These are phyloP conservation scores for Etheostoma cragini DNA, from an alignment of 2,113 vertebrate genomes.

Conservation along the genomic window DNA sequence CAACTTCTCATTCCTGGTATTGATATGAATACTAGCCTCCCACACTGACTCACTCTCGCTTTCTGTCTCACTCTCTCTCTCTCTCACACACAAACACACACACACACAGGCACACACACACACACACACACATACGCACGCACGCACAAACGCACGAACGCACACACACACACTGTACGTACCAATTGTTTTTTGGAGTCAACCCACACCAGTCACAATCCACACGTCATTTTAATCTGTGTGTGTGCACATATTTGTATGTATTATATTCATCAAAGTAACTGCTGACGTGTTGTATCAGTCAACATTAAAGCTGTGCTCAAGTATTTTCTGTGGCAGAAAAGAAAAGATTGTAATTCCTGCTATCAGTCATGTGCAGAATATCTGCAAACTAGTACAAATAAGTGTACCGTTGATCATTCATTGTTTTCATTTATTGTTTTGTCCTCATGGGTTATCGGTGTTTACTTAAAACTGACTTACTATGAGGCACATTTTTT, in stretches of 20 bases:
- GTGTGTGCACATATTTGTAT: not conserved
- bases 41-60: slow-evolving; percentile 2
- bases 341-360: slow-evolving; percentile 4
- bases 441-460: slow-evolving; percentile 23
- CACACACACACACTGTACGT: not conserved
- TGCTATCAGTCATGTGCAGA: slow-evolving; percentile 12
- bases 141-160: not conserved
- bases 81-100: not conserved
- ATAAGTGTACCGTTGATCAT: not conserved
- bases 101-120: not conserved
- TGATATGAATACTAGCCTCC: slow-evolving; percentile 5
- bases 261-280: not conserved
- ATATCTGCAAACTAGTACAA: slow-evolving; percentile 14
- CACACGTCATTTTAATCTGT: not conserved
- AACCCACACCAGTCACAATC: not conserved
- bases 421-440: not conserved
- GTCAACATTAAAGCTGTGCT: slow-evolving; percentile 3
- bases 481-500: not conserved
- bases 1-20: slow-evolving; percentile 49
- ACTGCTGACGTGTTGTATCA: not conserved
- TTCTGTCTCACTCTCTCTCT: not conserved
- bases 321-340: slow-evolving; percentile 12
- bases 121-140: not conserved
- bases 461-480: slow-evolving; percentile 37
- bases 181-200: not conserved